Evolutionary conservation across 2,888 invertebrate genomes (phyloP).

Genomic region (Ornithoptera priamus): DNA sequence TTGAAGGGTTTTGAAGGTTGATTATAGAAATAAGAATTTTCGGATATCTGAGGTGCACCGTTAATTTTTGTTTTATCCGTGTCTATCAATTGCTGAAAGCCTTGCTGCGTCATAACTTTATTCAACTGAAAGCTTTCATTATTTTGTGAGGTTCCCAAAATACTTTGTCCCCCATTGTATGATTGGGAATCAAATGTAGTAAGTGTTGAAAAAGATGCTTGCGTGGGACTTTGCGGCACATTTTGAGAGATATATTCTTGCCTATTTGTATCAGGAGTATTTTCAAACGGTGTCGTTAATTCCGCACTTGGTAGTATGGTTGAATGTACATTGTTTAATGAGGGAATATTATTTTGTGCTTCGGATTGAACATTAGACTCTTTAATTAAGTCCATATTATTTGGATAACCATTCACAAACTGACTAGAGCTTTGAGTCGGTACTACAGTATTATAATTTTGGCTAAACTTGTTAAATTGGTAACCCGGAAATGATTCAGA

Average conservation of each 20-base stretch:
- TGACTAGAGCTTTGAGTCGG: neutral
- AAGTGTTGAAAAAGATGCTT: slow-evolving; percentile 7
- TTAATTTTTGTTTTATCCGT: slow-evolving; percentile 41
- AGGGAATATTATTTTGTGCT: slow-evolving; percentile 1
- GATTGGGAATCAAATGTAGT: slow-evolving; percentile 14
- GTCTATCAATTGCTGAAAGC: slow-evolving; percentile 37
- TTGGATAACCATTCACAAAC: slow-evolving; percentile 2
- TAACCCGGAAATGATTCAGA: slow-evolving; percentile 2
- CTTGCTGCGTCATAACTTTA: neutral
- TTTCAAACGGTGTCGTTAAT: slow-evolving; percentile 53
- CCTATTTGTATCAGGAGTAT: slow-evolving; percentile 3
- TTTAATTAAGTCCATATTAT: neutral
- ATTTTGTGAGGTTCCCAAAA: slow-evolving; percentile 12
- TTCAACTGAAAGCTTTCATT: slow-evolving; percentile 31
- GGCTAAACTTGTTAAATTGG: slow-evolving; percentile 4
- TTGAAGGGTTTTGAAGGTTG: slow-evolving; percentile 54
- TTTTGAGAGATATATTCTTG: neutral
- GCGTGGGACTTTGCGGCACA: slow-evolving; percentile 3
- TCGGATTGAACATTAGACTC: slow-evolving; percentile 7
- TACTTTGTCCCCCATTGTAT: slow-evolving; percentile 7
- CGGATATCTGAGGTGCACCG: slow-evolving; percentile 43
- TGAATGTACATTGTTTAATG: slow-evolving; percentile 19
- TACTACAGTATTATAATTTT: neutral
- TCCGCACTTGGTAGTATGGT: slow-evolving; percentile 49
- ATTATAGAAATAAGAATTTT: slow-evolving; percentile 58